Evolutionary conservation across 2,113 vertebrate genomes (phyloP), one percentile per base, ranked within the genome.

Genomic region (Zosterops hypoxanthus): DNA sequence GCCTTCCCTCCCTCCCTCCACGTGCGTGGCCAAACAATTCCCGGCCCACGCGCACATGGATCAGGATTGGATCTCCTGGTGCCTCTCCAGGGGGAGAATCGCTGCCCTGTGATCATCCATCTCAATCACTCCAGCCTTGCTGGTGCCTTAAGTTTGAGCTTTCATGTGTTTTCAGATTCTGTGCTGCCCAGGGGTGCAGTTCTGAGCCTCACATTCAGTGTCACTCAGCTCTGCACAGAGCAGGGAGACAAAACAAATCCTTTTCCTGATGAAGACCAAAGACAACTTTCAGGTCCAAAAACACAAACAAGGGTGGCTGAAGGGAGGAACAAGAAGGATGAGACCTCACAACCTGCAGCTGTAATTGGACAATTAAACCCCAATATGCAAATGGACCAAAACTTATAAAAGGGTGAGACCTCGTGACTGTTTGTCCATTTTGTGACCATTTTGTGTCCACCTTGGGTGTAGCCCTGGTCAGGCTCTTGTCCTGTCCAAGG

Each of bases 391-490:
- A 57, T 34, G 4, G 22, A 24, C 22, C 56, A 57, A 57, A 57
- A 57, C 14, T n/a, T 23, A 16, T 16, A 5, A 57, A 57, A 57
- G 14, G 7, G 56, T 34, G 22, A 34, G 33, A 34, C 22, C 56
- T 57, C 1, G 6, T 57, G 56, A 57, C 56, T 4, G 6, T 1
- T 15, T 2, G 3, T 10, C n/a, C n/a, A 34, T 57, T 57, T 34
- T 57, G 56, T n/a, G 56, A 23, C 33, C 21, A 23, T 57, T 57
- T 24, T 57, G 14, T 9, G 22, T 23, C 56, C 14, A 57, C 22
- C 33, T 34, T 57, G 22, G 22, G 56, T 23, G 56, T 16, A 34
- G n/a, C 14, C n/a, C 56, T 57, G 33, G 33, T 6, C 56, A 57
- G 56, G 33, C 56, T 57, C 56, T 34, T 57, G 56, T 57, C 6